Conservation (phyloP, 2,113 vertebrate genomes). For the Epinephelus cyanopodus region DNA sequence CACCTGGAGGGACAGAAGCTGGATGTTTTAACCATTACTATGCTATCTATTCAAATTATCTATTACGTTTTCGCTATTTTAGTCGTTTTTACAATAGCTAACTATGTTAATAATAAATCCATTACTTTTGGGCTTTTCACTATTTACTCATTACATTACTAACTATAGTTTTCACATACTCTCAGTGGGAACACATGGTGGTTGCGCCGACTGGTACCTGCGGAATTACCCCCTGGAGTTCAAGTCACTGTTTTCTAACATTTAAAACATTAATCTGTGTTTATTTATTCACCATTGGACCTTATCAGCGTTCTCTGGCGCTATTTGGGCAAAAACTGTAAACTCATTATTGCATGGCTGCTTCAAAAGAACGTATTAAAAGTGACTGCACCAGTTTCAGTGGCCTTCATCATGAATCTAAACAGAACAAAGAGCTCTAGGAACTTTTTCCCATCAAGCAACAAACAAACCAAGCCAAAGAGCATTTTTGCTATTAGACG, state of each 20-base stretch:
- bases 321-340: neutral
- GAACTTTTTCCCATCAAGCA: slow-evolving; percentile 25
- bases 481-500: slow-evolving; percentile 28
- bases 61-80: neutral
- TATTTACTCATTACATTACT: neutral
- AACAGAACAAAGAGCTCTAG: slow-evolving; percentile 27
- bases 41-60: too few species aligned
- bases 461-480: slow-evolving; percentile 43
- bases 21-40: neutral
- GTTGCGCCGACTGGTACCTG: neutral
- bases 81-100: neutral
- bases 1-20: neutral
- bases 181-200: neutral
- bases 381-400: neutral
- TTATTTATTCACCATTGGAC: neutral
- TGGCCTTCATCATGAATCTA: slow-evolving; percentile 6
- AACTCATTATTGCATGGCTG: slow-evolving; percentile 2
- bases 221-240: neutral
- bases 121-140: neutral
- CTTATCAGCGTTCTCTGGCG: neutral
- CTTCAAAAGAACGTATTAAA: slow-evolving; percentile 7
- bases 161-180: neutral
- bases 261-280: neutral
- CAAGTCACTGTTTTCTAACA: neutral
- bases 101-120: neutral